Evolutionary conservation across 2,113 vertebrate species (phyloP).

Genomic region (Takifugu bimaculatus): DNA sequence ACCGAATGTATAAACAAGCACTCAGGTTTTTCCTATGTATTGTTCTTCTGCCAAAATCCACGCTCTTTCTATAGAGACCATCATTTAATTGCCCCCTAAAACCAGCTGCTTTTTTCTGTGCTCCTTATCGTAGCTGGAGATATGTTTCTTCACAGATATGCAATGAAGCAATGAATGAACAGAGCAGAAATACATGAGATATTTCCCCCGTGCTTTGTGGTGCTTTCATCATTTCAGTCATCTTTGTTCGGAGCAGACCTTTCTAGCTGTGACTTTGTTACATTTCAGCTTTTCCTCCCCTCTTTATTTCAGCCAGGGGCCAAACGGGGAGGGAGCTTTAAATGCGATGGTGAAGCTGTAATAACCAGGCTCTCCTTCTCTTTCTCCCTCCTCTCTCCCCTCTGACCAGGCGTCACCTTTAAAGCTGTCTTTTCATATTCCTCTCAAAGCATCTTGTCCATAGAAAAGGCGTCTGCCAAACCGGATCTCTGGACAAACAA

Average conservation of each 20-base stretch:
- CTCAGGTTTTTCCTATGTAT: slow-evolving; percentile 51
- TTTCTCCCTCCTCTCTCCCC: slow-evolving; percentile 60
- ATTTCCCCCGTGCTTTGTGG: slow-evolving; percentile 48
- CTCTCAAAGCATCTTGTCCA: slow-evolving; percentile 98
- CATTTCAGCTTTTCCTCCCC: slow-evolving; percentile 81
- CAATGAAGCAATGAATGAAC: slow-evolving; percentile 48
- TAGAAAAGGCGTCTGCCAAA: slow-evolving; percentile 94
- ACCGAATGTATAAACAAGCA: slow-evolving; percentile 65
- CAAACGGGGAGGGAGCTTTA: slow-evolving; percentile 56
- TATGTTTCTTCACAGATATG: slow-evolving; percentile 38
- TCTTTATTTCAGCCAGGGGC: slow-evolving; percentile 78
- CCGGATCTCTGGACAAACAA: slow-evolving; percentile 96
- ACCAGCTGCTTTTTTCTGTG: slow-evolving; percentile 32
- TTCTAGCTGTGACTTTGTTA: slow-evolving; percentile 64
- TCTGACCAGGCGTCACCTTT: slow-evolving; percentile 89
- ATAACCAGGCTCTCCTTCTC: slow-evolving; percentile 74
- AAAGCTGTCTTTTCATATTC: slow-evolving; percentile 99
- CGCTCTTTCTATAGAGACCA: slow-evolving; percentile 55
- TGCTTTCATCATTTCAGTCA: slow-evolving; percentile 52
- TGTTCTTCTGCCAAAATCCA: slow-evolving; percentile 55
- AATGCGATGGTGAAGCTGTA: slow-evolving; percentile 60
- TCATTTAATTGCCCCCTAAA: slow-evolving; percentile 59
- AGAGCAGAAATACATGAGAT: slow-evolving; percentile 49
- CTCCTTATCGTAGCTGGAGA: slow-evolving; percentile 15
- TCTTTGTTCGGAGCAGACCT: slow-evolving; percentile 50